Evolutionary conservation across 1,140 invertebrate species (phyloP), one percentile per base, ranked within the genome.

Genomic region (Achroia grisella): DNA sequence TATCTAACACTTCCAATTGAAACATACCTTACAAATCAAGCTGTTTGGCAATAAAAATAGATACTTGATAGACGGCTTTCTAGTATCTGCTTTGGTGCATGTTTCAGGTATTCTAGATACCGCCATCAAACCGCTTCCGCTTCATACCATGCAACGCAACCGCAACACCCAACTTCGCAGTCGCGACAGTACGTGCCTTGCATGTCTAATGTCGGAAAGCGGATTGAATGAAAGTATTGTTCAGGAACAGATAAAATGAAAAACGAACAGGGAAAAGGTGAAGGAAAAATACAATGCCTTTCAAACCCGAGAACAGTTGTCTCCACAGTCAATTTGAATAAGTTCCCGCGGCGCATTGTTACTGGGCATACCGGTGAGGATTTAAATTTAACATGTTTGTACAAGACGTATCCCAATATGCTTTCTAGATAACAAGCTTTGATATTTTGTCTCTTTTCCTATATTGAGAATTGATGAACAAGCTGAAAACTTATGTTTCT

Each of bases 261-360:
- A 61, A 68, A 70, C 54, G 52, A 62, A 64, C 58, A 56, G 10
- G 52, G 48, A 56, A 52, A 56, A 62, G 61, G 56, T 68, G 61
- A 61, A 65, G 39, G 59, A 56, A 51, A 67, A 59, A 64, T 50
- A 75, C 72, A 79, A 78, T 71, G 67, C 64, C 57, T 75, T 73
- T 75, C 67, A 76, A 65, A 66, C 55, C 64, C 60, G 67, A 70
- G 65, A 76, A 75, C 68, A 75, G 72, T 71, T 71, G 71, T 81
- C 67, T 72, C 69, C 50, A 60, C 70, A 71, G 68, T 69, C 63
- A 81, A 76, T 76, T 78, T 78, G 77, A 78, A 75, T 81, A 76
- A 81, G 72, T 76, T 76, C 66, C 61, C 54, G 58, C 55, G 56
- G 65, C 61, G 67, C 70, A 68, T 68, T 75, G 67, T 77, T 78